Evolutionary conservation across 2,888 invertebrate species (phyloP), one percentile per base, ranked within the genome.

Genomic region (Pyrocoelia pectoralis): DNA sequence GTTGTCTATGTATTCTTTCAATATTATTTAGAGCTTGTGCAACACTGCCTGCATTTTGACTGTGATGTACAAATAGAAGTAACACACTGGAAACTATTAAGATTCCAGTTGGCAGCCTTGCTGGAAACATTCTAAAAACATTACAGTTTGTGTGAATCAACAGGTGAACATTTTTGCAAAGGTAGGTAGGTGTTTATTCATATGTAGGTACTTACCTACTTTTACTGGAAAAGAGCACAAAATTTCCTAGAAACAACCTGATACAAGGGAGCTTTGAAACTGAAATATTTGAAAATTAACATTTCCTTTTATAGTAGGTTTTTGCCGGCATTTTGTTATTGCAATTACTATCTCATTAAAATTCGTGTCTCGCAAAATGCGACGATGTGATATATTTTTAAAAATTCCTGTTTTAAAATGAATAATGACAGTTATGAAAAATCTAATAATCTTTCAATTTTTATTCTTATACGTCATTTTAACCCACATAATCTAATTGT

Each of bases 1-100:
- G 73, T 15, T 66, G 63, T 61, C 73, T 53, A 18, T 69, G 75
- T 12, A 60, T 14, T 50, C 56, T 65, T 56, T 69, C 69, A 48
- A 66, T 49, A 52, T 65, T 67, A 14, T 59, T 58, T 12, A 61
- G 66, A 52, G 61, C 59, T n/a, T 69, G 60, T 18, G 69, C 64
- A 8, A 69, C 66, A 24, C 58, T 68, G 15, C 48, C 50, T 40
- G 66, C 65, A 33, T 66, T 50, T 17, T 60, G 62, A 43, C 67
- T 64, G 28, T 61, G 65, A 49, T 66, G 59, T 10, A 65, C 50
- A 10, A 72, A 43, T 17, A 70, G 55, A 40, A 69, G 48, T 48
- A 63, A 68, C 28, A 60, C 59, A 38, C 65, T 65, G 17, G 68
- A 56, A 28, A 67, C 61, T 1, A 68, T 28, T 13, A 68, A 17